phyloP scores from a whole-genome alignment of 2,113 vertebrate genomes.

The Chaetura pelagica region DNA sequence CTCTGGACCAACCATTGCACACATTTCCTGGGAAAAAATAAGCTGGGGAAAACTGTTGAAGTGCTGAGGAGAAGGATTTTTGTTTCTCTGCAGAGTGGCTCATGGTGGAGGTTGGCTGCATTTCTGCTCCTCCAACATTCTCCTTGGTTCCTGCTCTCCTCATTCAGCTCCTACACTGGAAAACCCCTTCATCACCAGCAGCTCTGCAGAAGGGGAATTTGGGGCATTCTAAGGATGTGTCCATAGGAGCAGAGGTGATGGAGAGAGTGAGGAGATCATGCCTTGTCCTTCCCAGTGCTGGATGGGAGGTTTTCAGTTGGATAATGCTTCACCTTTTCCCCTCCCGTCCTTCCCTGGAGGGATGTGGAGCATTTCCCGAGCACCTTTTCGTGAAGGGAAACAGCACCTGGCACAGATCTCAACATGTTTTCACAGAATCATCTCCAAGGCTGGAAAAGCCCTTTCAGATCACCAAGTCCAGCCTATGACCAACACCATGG shows the following conservation, averaged over 20 bases:
- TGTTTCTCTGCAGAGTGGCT: neutral
- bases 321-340: neutral
- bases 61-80: rapidly evolving
- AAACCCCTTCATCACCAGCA: neutral
- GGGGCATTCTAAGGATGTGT: too few relatives aligned
- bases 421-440: neutral
- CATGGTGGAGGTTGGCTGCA: neutral
- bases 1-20: neutral
- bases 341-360: neutral
- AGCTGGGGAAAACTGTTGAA: neutral
- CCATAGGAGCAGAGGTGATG: neutral
- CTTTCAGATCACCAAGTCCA: too few relatives aligned
- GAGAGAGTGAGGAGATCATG: neutral
- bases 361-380: neutral
- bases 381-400: rapidly evolving
- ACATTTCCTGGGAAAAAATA: neutral
- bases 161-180: neutral
- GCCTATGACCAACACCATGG: too few relatives aligned
- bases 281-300: neutral
- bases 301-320: neutral
- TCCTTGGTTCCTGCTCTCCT: neutral
- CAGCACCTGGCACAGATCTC: neutral
- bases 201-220: neutral
- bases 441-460: too few relatives aligned
- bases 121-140: neutral